Evolutionary conservation across 1,140 invertebrate species (phyloP).

Genomic region (Tenebrio molitor): DNA sequence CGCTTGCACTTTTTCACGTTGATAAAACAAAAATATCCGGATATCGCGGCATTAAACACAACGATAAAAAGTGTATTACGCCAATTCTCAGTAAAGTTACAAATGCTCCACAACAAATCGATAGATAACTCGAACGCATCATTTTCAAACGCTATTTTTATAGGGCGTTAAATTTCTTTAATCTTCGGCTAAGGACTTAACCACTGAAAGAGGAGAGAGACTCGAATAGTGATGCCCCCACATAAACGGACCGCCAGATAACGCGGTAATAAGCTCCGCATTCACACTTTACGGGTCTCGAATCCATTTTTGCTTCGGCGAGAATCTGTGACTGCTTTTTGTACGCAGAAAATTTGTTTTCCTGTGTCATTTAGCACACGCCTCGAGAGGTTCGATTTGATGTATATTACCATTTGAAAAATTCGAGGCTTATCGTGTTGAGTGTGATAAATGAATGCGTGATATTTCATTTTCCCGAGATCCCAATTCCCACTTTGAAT

Average conservation of each 20-base stretch:
- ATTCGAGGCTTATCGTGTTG: background rate
- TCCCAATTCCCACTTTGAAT: conserved; percentile 15
- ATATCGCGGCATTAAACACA: background rate
- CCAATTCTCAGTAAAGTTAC: conserved; percentile 6
- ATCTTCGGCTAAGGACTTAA: background rate
- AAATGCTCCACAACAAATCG: conserved; percentile 6
- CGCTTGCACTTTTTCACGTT: background rate
- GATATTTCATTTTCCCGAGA: conserved; percentile 11
- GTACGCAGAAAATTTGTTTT: too few species aligned
- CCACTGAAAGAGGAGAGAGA: too few species aligned
- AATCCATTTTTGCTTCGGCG: too few species aligned
- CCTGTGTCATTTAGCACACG: too few species aligned
- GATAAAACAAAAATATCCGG: conserved; percentile 3
- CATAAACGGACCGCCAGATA: too few species aligned
- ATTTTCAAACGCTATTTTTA: conserved; percentile 17
- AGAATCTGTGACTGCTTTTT: too few species aligned
- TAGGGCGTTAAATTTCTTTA: background rate
- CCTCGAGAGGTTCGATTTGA: background rate
- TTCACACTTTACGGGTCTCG: too few species aligned
- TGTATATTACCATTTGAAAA: conserved; percentile 7
- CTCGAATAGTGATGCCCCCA: too few species aligned
- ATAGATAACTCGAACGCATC: conserved; percentile 8
- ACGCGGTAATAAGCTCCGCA: too few species aligned
- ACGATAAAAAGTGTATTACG: conserved; percentile 2
- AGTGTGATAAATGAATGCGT: conserved; percentile 3